Evolutionary conservation across 2,797 vertebrate genomes (phyloP), one percentile per base, ranked within the genome.

Genomic region (Molossus alvarezi): DNA sequence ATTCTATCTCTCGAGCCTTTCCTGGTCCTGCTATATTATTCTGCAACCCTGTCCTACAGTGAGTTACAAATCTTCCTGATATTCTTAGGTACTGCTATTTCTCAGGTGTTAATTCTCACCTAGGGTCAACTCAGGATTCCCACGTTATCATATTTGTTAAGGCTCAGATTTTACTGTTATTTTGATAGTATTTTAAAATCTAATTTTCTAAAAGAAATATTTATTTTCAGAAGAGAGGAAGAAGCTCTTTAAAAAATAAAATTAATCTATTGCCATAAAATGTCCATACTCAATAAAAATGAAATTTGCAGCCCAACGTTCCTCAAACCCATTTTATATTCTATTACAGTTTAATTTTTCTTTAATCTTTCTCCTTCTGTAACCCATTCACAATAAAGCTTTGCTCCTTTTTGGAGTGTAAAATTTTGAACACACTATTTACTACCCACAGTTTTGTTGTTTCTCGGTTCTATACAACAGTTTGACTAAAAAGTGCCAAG

Each of bases 381-480:
- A 67, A 41, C 23, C 20, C 14, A 77, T 58, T 88, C 13, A 11
- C n/a, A n/a, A 71, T 8, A 11, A 91, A 15, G 10, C 53, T 75
- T 67, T 82, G 48, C n/a, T 86, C 29, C 23, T 90, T 87, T 91
- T n/a, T 45, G 72, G 48, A 90, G 41, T 72, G 10, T 29, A 82
- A 45, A 64, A 81, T 82, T 94, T 83, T 88, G 51, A 92, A 83
- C n/a, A 75, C 25, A 33, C 29, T 60, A 53, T 91, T 55, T 91
- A 41, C 80, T 95, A 45, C 17, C 23, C 33, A 18, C 33, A 64
- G 12, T 37, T 89, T 84, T 76, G 23, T 11, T 71, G 9, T 72
- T 91, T 83, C 29, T 67, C 58, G 6, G 1, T 37, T 65, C 37
- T 60, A 45, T 3, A 3, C 18, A 82, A 86, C 12, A 75, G 23